A percentile compares a stretch with the other conserved stretches of the same genome.
phyloP scores from a whole-genome alignment of 1,140 invertebrate species.

The Trachymyrmex cornetzi region DNA sequence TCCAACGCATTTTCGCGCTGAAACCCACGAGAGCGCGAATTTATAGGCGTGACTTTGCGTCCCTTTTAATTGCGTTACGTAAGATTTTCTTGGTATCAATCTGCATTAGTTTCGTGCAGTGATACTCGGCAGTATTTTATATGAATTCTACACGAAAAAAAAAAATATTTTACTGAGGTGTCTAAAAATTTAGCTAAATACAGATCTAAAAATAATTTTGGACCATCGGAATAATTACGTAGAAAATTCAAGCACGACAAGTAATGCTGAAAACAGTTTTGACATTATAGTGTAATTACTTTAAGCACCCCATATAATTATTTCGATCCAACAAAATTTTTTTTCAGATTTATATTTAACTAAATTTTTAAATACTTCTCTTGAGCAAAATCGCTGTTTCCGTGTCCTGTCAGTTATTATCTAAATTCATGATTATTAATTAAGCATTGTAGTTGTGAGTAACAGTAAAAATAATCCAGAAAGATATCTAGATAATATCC shows the following conservation, averaged over 20 bases:
- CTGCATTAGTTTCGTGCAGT: background rate
- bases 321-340: too few relatives aligned
- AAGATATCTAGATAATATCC: background rate
- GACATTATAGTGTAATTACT: background rate
- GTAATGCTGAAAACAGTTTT: too few relatives aligned
- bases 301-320: too few relatives aligned
- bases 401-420: background rate
- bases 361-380: too few relatives aligned
- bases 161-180: too few relatives aligned
- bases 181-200: too few relatives aligned
- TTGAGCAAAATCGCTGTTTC: too few relatives aligned
- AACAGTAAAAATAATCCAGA: background rate
- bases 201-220: too few relatives aligned
- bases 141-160: background rate
- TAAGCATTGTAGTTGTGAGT: background rate
- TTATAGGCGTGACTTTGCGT: background rate
- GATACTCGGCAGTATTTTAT: background rate
- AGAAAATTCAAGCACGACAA: too few relatives aligned
- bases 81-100: background rate
- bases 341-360: too few relatives aligned
- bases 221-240: too few relatives aligned
- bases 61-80: constrained; percentile 11
- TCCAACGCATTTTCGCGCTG: constrained; percentile 9
- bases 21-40: background rate
- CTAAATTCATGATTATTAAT: background rate